Evolutionary conservation across 2,888 invertebrate species (phyloP).

Genomic region (Andrena minutula): DNA sequence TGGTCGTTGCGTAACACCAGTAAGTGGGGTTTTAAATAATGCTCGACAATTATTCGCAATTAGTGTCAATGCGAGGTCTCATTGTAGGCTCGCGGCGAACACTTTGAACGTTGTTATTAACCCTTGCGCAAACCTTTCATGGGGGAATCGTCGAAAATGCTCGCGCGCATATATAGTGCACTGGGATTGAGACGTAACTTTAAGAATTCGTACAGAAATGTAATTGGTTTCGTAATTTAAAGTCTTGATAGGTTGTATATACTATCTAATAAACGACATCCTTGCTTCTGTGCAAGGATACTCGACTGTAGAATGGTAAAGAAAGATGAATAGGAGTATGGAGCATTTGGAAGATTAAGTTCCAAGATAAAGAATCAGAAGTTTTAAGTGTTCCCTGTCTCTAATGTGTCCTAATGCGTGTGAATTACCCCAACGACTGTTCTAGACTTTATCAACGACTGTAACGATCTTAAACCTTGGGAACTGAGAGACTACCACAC

Average conservation of each 20-base stretch:
- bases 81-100: not conserved
- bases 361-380: too few relatives aligned
- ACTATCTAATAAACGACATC: not conserved
- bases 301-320: not conserved
- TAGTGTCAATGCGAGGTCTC: constrained; percentile 17
- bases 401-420: too few relatives aligned
- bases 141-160: constrained; percentile 13
- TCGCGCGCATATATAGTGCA: not conserved
- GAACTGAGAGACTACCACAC: too few relatives aligned
- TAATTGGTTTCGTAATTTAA: constrained; percentile 12
- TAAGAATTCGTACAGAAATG: not conserved
- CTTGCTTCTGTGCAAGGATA: not conserved
- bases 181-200: constrained; percentile 8
- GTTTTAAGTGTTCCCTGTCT: too few relatives aligned
- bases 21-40: constrained; percentile 39
- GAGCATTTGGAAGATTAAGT: too few relatives aligned
- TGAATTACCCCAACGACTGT: too few relatives aligned
- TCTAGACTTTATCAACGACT: too few relatives aligned
- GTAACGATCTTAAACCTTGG: too few relatives aligned
- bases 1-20: constrained; percentile 24
- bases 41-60: constrained; percentile 39
- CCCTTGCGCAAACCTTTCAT: constrained; percentile 23
- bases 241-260: not conserved
- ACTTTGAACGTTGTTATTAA: constrained; percentile 4
- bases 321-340: not conserved